Base-by-base conservation (phyloP, 2,888 invertebrate species). In the Spilarctia lutea region DNA sequence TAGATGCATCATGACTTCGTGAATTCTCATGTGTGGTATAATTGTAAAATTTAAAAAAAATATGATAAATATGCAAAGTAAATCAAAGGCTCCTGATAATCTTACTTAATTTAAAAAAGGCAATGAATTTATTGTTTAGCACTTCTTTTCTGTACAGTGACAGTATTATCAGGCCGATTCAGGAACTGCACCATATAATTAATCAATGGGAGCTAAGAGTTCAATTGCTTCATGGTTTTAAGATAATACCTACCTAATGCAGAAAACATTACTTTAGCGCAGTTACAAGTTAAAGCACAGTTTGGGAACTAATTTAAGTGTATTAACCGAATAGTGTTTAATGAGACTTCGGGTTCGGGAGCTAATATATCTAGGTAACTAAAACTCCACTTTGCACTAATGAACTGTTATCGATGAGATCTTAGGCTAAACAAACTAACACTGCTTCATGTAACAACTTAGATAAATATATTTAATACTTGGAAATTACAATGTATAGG, bases 301-400 rank as follows among this genome's bases (percentile, higher is more conserved):
- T 89, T 86, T 70, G 78, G 84, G 74, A 87, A 89, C 85, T 85
- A 87, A 86, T 86, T 87, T 83, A 74, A 72, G 83, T 83, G 80
- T 87, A 87, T 88, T 88, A 89, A 88, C 83, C 82, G 85, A 86
- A 85, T 83, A 81, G 74, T 79, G 72, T 82, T 74, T 83, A 85
- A 85, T 81, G 78, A 81, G 74, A 71, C 78, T 42, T 65, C 68
- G 45, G 73, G 71, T 24, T 66, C 67, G 70, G 33, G 71, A 74
- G 76, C 74, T 83, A 83, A 82, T 82, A 76, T 82, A 75, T 69
- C 33, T 76, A 68, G 42, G 39, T 71, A 70, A 18, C 74, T 71
- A 7, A 18, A 72, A 30, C 24, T 65, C 65, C 56, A 69, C 56
- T 63, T 68, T 35, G 39, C 33, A 60, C 69, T 72, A 72, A 75